Conservation (phyloP, 2,797 vertebrate species). For the Amniataba percoides region DNA sequence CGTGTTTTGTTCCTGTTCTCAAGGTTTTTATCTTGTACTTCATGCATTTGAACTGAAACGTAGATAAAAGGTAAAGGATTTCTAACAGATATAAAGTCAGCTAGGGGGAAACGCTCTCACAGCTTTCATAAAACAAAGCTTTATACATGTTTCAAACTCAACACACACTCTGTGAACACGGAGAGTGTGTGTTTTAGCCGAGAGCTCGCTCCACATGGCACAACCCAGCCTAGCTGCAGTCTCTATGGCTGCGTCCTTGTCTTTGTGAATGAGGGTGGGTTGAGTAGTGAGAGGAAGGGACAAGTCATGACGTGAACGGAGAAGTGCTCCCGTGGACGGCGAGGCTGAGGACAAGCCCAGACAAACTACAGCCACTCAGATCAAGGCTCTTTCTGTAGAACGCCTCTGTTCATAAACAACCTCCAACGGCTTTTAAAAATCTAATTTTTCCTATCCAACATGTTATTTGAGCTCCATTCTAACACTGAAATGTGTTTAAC, state of each 20-base stretch:
- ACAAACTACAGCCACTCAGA: constrained; percentile 23
- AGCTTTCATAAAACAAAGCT: constrained; percentile 38
- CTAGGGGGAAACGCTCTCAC: neutral
- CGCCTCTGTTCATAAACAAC: constrained; percentile 2
- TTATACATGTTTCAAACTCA: neutral
- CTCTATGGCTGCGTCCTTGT: constrained; percentile 31
- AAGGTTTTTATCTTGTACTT: no score
- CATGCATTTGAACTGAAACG: no score
- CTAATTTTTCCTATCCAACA: neutral
- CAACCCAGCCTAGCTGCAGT: neutral
- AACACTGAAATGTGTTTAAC: neutral
- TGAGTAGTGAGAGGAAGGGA: constrained; percentile 37
- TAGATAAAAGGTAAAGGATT: neutral
- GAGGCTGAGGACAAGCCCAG: constrained; percentile 5
- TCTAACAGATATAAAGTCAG: neutral
- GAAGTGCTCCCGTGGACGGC: constrained; percentile 24
- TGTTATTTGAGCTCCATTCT: neutral
- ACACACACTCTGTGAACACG: neutral
- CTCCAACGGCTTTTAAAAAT: neutral
- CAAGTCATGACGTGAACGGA: constrained; percentile 50
- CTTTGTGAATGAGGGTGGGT: constrained; percentile 32
- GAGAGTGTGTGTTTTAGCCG: neutral
- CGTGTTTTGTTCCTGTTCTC: no score
- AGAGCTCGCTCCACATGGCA: neutral
- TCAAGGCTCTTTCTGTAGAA: constrained; percentile 4